A percentile compares a stretch with the other conserved stretches of the same genome.
phyloP scores from a whole-genome alignment of 2,888 invertebrate genomes.

The Philopedon plagiatum region DNA sequence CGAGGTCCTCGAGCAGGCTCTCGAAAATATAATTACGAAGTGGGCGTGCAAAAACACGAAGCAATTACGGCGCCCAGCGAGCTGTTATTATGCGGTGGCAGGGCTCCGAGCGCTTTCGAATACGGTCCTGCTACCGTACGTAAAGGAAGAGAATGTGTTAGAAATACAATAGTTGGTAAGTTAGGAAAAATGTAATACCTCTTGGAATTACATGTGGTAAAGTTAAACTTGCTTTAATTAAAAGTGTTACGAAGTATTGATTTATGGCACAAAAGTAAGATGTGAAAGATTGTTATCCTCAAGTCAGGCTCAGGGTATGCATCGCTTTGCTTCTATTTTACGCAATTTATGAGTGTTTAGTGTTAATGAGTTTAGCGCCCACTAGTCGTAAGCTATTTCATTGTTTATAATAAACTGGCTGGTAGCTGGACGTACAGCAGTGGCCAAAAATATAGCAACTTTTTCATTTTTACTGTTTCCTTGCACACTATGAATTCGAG shows the following conservation, averaged over 20 bases:
- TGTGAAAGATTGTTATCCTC: constrained; percentile 35
- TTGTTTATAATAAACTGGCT: too few species aligned
- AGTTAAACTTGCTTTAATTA: constrained; percentile 2
- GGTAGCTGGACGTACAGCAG: too few species aligned
- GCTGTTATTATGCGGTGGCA: constrained; percentile 69
- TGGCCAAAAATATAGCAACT: too few species aligned
- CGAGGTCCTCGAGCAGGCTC: constrained; percentile 45
- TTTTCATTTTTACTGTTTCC: too few species aligned
- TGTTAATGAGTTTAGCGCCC: not conserved
- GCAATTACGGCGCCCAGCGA: constrained; percentile 65
- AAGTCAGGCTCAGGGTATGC: not conserved
- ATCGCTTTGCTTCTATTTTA: constrained; percentile 15
- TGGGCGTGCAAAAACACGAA: constrained; percentile 67
- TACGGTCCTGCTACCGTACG: constrained; percentile 50
- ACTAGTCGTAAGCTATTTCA: not conserved
- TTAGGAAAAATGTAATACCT: not conserved
- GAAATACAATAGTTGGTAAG: not conserved
- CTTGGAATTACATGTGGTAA: not conserved
- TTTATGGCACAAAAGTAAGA: constrained; percentile 35
- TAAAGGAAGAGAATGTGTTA: constrained; percentile 15
- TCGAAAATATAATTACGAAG: constrained; percentile 68
- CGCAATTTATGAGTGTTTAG: not conserved
- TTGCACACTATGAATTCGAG: too few species aligned
- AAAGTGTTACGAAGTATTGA: constrained; percentile 20
- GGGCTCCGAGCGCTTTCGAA: constrained; percentile 62